Percentiles rank a stretch among this genome's conserved stretches.
phyloP scores from a whole-genome alignment of 2,113 vertebrate species.

The Ceyx margarethae region DNA sequence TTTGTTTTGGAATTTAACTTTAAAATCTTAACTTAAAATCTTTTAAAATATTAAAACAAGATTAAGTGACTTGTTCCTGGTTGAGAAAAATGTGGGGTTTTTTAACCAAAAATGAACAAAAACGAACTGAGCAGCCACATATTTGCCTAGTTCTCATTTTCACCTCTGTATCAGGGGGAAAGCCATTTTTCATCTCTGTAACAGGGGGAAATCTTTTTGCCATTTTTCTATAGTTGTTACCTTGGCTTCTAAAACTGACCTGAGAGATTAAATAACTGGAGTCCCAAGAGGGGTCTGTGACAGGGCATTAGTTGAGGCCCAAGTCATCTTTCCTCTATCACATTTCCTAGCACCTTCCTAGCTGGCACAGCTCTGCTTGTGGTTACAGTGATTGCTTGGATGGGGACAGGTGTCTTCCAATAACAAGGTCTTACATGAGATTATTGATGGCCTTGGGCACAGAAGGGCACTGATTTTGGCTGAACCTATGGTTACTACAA shows the following conservation, averaged over 20 bases:
- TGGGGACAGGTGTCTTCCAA: not conserved
- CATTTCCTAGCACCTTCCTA: not conserved
- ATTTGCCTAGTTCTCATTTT: not conserved
- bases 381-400: not conserved
- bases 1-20: not conserved
- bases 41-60: not conserved
- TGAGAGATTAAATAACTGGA: not conserved
- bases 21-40: not conserved
- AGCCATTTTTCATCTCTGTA: not conserved
- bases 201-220: not conserved
- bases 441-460: not conserved
- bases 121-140: not conserved
- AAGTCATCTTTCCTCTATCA: not conserved
- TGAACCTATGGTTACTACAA: not conserved
- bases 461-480: not conserved
- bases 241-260: not conserved
- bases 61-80: not conserved
- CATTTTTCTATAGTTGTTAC: not conserved
- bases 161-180: not conserved
- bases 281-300: not conserved
- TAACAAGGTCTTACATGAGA: not conserved
- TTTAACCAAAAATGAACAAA: not conserved
- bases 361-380: not conserved
- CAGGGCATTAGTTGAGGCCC: not conserved
- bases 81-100: not conserved